Evolutionary conservation across 2,113 vertebrate species (phyloP), one percentile per base, ranked within the genome.

Genomic region (Thermophis baileyi): DNA sequence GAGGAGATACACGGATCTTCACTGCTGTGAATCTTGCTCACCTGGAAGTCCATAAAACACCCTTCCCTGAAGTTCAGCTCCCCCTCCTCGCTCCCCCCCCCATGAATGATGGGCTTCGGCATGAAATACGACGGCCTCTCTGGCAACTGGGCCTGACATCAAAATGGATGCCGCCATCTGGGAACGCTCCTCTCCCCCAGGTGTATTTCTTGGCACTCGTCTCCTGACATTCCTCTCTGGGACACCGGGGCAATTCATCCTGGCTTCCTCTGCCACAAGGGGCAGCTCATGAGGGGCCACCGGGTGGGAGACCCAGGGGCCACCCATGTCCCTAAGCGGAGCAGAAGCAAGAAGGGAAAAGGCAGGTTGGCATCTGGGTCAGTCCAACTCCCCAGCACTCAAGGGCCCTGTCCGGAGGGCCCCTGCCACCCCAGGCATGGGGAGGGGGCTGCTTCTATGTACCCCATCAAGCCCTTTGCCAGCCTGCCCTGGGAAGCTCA

Each of bases 41-140:
- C 90, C 86, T 57, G 90, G 49, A 91, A 87, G 25, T 55, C 90
- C 90, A 89, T 91, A 91, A 91, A 91, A 35, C 25, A 44, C 44
- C 87, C 51, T 74, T 60, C 85, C 47, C 50, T 25, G 40, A 85
- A 51, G n/a, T 57, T 30, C 47, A 14, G 6, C 87, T 44, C 53
- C 44, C 22, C 44, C n/a, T 18, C n/a, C 46, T 0, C 4, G 1
- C 50, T 14, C 27, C 50, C 27, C 25, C 12, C 10, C 11, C 16
- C 8, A 54, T n/a, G 87, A 89, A 49, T 93, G 93, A 91, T 93
- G 69, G 69, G 89, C 69, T 86, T 44, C 25, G 1, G 27, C 3
- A 35, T 89, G 87, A 50, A 86, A 86, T 85, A 89, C 49, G 25
- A 25, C 50, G 46, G 51, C 54, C 57, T 35, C 53, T 27, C 85